Conservation (phyloP, 2,113 vertebrate species). For the Ammodramus savannarum region DNA sequence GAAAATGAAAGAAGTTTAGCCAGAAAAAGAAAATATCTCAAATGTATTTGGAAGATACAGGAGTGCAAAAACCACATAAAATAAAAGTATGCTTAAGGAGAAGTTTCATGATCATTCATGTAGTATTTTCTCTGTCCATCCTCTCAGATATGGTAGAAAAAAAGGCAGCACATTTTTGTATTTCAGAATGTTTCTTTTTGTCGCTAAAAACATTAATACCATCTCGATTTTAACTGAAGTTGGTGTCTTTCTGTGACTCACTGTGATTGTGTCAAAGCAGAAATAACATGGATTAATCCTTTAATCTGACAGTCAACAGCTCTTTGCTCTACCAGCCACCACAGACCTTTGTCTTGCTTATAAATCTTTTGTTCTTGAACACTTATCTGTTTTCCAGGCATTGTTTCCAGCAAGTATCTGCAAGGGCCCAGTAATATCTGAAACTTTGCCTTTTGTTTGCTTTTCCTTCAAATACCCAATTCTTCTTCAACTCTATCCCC, state of each 20-base stretch:
- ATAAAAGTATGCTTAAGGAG: not conserved
- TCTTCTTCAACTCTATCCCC: not conserved
- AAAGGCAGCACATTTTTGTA: not conserved
- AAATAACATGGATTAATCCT: not conserved
- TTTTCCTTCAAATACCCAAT: not conserved
- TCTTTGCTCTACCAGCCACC: not conserved
- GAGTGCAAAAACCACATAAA: not conserved
- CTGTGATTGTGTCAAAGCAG: not conserved
- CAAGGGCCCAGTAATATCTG: not conserved
- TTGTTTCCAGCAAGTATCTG: not conserved
- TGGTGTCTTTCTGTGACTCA: not conserved
- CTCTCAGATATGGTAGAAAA: not conserved
- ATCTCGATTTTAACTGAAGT: not conserved
- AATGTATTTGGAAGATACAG: not conserved
- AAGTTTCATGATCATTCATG: not conserved
- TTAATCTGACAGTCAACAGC: not conserved
- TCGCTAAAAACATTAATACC: not conserved
- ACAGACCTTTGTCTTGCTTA: not conserved
- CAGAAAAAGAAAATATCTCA: not conserved
- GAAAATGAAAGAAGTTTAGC: not conserved
- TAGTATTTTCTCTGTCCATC: not conserved
- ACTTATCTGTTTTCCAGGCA: not conserved
- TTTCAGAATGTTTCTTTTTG: not conserved
- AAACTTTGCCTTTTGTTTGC: not conserved
- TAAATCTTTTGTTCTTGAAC: not conserved